Percentiles rank a stretch among this genome's conserved stretches.
Conservation (phyloP, 2,113 vertebrate species). For the Grantiella picta region DNA sequence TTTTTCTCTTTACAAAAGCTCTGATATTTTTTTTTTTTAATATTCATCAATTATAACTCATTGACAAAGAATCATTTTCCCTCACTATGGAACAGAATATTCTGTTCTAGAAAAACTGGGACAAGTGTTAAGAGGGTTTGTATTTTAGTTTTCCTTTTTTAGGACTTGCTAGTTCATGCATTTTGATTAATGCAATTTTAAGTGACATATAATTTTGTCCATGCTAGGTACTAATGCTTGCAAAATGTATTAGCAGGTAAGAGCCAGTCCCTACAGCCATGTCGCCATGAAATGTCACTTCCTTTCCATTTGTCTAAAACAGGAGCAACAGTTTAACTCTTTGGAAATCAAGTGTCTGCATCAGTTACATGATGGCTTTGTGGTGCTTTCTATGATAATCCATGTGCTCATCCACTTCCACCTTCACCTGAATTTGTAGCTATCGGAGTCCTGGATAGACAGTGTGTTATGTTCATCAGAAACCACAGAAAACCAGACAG, state of each 20-base stretch:
- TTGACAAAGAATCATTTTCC: neutral
- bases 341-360: neutral
- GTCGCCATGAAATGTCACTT: neutral
- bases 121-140: neutral
- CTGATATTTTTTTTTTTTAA: neutral
- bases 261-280: neutral
- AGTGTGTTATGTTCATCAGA: neutral
- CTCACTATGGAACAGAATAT: neutral
- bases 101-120: neutral
- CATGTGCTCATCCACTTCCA: neutral
- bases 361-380: neutral
- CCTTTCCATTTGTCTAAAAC: neutral
- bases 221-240: neutral
- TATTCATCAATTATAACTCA: neutral
- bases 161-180: neutral
- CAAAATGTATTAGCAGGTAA: neutral
- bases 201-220: neutral
- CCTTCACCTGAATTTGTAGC: neutral
- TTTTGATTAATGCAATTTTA: neutral
- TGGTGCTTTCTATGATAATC: neutral
- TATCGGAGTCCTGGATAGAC: neutral
- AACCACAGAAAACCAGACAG: neutral
- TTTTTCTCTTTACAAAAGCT: neutral
- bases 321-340: neutral
- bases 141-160: neutral